Conservation (phyloP, 2,888 invertebrate genomes). For the Pecten maximus region DNA sequence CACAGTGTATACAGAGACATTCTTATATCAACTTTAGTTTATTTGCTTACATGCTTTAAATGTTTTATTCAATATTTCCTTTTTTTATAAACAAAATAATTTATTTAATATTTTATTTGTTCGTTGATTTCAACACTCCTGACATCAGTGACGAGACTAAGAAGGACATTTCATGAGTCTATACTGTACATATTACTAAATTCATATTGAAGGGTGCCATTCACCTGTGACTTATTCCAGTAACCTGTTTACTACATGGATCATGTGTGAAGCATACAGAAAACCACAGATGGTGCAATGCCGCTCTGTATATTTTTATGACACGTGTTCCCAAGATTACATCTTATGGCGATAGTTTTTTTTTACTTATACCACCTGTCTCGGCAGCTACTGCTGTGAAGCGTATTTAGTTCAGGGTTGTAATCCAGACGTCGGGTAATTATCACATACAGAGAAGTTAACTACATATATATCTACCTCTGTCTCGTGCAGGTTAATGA, state of each 20-base stretch:
- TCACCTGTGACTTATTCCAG: too few species aligned
- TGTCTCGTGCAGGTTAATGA: slow-evolving; percentile 4
- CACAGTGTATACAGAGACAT: too few species aligned
- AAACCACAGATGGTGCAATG: background rate
- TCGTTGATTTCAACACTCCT: too few species aligned
- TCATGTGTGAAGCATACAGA: background rate
- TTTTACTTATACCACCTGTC: background rate
- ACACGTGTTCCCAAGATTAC: background rate
- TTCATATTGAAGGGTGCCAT: too few species aligned
- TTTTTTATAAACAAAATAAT: too few species aligned
- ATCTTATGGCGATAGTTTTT: background rate
- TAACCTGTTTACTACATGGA: background rate
- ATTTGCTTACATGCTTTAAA: too few species aligned
- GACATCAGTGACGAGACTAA: too few species aligned
- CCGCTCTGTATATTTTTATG: background rate
- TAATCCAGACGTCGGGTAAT: background rate
- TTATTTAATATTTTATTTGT: too few species aligned
- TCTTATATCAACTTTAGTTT: too few species aligned
- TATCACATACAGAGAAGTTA: background rate
- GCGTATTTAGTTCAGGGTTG: background rate
- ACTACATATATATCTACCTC: background rate
- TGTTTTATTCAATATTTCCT: too few species aligned
- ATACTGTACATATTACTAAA: too few species aligned
- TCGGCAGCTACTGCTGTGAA: background rate
- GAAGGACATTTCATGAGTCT: too few species aligned